These are phyloP conservation scores for Smutsia temminckii DNA, from an alignment of 2,797 vertebrate species.

Conservation along the genomic window DNA sequence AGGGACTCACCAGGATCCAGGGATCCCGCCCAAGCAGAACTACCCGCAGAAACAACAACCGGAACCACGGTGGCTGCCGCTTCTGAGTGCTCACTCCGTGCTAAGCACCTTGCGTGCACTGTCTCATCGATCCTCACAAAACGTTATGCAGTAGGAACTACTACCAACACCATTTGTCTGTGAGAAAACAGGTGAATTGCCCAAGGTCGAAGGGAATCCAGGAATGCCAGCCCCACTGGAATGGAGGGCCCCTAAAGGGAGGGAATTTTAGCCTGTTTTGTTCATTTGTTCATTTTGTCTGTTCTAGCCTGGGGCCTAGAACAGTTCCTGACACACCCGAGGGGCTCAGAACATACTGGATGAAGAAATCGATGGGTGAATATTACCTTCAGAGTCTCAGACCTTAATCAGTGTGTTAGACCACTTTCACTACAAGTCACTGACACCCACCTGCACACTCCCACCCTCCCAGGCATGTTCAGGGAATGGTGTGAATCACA, in stretches of 20 bases:
- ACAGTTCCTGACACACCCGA: background rate
- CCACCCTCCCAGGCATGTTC: background rate
- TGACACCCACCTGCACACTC: background rate
- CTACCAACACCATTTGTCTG: background rate
- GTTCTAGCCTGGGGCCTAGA: background rate
- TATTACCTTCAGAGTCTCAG: background rate
- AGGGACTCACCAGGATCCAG: background rate
- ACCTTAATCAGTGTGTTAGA: background rate
- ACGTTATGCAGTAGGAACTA: background rate
- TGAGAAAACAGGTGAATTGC: background rate
- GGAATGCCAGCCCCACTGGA: background rate
- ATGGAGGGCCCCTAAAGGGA: background rate
- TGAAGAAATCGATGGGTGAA: background rate
- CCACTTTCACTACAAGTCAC: background rate
- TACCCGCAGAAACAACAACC: background rate
- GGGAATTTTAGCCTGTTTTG: background rate
- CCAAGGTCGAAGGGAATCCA: background rate
- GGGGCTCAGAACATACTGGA: background rate
- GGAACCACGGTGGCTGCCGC: background rate
- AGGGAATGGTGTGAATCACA: background rate
- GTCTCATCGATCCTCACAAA: background rate
- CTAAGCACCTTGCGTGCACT: background rate
- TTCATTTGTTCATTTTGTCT: background rate
- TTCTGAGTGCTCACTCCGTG: rapidly evolving
- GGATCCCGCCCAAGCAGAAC: background rate